phyloP scores from a whole-genome alignment of 2,888 invertebrate species.

The Deilephila elpenor region DNA sequence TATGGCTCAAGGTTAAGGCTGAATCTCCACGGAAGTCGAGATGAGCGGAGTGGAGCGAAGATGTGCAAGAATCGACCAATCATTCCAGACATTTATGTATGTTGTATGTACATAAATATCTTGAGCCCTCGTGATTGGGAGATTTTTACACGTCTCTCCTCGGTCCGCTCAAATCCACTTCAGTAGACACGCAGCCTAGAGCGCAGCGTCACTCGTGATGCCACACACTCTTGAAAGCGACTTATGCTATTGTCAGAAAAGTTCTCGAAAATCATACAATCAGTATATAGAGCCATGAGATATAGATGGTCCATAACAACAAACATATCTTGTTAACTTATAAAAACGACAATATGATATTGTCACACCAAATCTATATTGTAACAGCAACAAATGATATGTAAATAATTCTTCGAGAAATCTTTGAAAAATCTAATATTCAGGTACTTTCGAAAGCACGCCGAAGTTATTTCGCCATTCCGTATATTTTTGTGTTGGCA shows the following conservation, averaged over 20 bases:
- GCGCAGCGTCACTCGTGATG: not conserved
- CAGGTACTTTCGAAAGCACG: not conserved
- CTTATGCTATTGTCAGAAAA: not conserved
- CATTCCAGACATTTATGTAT: too few relatives aligned
- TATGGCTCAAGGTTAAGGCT: too few relatives aligned
- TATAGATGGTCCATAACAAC: not conserved
- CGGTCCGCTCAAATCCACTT: not conserved
- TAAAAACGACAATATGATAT: not conserved
- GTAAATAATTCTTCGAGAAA: not conserved
- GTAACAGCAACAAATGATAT: not conserved
- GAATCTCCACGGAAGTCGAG: too few relatives aligned
- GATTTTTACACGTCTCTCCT: too few relatives aligned
- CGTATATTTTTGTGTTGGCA: not conserved
- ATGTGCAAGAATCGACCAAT: too few relatives aligned
- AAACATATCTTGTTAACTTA: not conserved
- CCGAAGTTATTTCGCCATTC: constrained; percentile 2
- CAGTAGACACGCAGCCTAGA: not conserved
- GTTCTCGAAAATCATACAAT: not conserved
- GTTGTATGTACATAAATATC: too few relatives aligned
- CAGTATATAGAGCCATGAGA: not conserved
- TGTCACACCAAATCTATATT: not conserved
- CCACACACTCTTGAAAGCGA: not conserved
- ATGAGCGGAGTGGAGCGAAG: not conserved
- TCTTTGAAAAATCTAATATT: not conserved
- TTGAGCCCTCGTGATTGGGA: too few relatives aligned